Evolutionary conservation across 2,797 vertebrate species (phyloP), one percentile per base, ranked within the genome.

Genomic region (Florisuga fusca): DNA sequence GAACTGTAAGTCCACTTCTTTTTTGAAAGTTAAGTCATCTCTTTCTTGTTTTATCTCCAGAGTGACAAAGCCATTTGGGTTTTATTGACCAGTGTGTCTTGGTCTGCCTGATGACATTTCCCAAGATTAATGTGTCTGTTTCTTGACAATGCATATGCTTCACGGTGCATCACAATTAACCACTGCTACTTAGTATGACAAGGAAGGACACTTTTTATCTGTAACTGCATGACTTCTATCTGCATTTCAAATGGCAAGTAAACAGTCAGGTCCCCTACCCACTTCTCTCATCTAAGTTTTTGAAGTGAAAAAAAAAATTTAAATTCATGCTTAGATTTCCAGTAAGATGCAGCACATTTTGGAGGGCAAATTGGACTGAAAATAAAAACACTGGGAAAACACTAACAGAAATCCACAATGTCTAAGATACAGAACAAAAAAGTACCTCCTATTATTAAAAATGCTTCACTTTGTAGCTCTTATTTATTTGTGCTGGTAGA

Each of bases 51-150:
- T 41, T 6, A 69, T 73, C 59, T 76, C 22, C 55, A 71, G 27
- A 91, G 31, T 93, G 85, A 96, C 77, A 94, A 84, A 94, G 38
- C 67, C 87, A 88, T 94, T 94, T 94, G 77, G 34, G 36, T 88
- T 95, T 94, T 96, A 97, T 96, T 96, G 95, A 93, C 94, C 85
- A 82, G 61, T 80, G 71, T 90, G 87, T 82, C 83, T 95, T 91
- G 67, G 93, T 91, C 76, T 84, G 71, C 83, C 63, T 88, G 69
- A 81, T 96, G 89, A 77, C 95, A 91, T 94, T 95, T 96, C 84
- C 81, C 41, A 77, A 91, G 95, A 97, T 96, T 94, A 97, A 97
- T 94, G 87, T 86, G 77, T 84, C 89, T 95, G 36, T 90, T 96
- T 82, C 85, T 95, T 46, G 4, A 82, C 79, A 79, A 90, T 90